Conservation (phyloP, 2,797 vertebrate species). For the Nannoperca obscura region DNA sequence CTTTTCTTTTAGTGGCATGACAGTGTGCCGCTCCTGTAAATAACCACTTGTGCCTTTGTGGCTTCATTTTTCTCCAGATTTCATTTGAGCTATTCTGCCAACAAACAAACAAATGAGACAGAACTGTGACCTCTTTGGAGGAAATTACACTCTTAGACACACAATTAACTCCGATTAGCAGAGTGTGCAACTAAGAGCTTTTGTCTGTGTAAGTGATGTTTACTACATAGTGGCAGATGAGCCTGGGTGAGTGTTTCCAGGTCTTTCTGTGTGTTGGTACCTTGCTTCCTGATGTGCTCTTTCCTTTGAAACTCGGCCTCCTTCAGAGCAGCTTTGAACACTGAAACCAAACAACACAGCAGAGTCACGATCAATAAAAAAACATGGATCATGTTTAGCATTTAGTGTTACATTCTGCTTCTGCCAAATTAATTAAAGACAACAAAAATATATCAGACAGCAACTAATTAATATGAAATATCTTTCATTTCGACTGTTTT, state of each 20-base stretch:
- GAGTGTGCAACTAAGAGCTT: neutral
- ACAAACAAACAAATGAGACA: neutral
- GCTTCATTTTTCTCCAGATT: neutral
- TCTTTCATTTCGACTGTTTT: neutral
- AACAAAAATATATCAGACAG: neutral
- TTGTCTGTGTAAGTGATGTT: too few species aligned
- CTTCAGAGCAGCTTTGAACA: slow-evolving; percentile 90
- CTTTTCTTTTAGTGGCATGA: too few species aligned
- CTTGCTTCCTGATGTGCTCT: slow-evolving; percentile 97
- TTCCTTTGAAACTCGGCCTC: slow-evolving; percentile 95
- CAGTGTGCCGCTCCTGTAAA: too few species aligned
- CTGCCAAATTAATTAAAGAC: neutral
- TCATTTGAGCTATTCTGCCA: neutral
- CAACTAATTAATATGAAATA: neutral
- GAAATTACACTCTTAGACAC: neutral
- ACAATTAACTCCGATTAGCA: neutral
- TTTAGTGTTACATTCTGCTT: neutral
- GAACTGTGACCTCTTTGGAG: neutral
- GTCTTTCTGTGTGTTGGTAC: slow-evolving; percentile 66
- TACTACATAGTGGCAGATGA: too few species aligned
- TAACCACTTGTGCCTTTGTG: neutral
- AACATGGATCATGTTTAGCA: neutral
- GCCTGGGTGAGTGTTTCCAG: neutral
- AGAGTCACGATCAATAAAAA: neutral
- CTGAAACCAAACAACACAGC: slow-evolving; percentile 74